A percentile compares a stretch with the other conserved stretches of the same genome.
These are phyloP conservation scores for Fringilla coelebs DNA, from an alignment of 2,797 vertebrate species.

Conservation along the genomic window DNA sequence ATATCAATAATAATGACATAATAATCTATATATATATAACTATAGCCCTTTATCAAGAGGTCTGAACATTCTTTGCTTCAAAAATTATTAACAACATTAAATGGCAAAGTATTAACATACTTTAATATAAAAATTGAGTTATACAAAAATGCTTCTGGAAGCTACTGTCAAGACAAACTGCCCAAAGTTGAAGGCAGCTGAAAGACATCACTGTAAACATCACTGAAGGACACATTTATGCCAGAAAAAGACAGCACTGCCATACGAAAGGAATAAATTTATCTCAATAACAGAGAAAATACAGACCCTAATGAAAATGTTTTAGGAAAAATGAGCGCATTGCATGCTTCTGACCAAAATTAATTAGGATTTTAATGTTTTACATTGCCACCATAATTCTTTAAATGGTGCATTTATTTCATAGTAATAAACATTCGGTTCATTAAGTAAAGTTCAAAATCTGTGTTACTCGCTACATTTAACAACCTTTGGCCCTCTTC, in stretches of 20 bases:
- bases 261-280: constrained; percentile 45
- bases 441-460: constrained; percentile 88
- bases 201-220: neutral
- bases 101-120: neutral
- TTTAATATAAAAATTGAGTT: neutral
- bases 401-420: constrained; percentile 80
- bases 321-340: constrained; percentile 68
- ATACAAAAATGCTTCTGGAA: neutral
- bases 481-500: constrained; percentile 79
- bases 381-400: constrained; percentile 77
- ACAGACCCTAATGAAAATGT: constrained; percentile 67
- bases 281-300: constrained; percentile 65
- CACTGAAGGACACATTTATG: neutral
- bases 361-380: constrained; percentile 79
- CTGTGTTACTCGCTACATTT: constrained; percentile 85
- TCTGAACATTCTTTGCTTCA: neutral
- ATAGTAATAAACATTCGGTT: constrained; percentile 86
- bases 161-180: neutral
- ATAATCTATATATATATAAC: no score
- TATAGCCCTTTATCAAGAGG: neutral
- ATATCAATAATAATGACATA: neutral
- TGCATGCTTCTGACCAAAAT: constrained; percentile 75
- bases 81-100: neutral
- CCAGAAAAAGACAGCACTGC: constrained; percentile 9
- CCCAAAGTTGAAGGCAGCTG: neutral